These are phyloP conservation scores for Saimiri boliviensis DNA, from an alignment of 2,113 vertebrate genomes.

Conservation along the genomic window DNA sequence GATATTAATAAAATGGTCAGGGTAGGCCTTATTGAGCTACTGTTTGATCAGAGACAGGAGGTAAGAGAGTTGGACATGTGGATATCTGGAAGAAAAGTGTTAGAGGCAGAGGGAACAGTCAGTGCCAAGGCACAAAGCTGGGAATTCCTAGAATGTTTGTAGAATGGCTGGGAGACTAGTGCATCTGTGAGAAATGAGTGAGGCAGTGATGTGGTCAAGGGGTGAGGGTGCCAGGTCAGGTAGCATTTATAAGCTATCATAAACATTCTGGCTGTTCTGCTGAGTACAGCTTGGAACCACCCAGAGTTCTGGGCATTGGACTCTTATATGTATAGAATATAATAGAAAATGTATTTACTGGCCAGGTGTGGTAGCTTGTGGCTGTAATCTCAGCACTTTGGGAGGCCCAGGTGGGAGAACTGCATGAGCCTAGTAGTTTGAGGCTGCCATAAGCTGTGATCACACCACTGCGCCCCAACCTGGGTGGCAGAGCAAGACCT, in stretches of 20 bases:
- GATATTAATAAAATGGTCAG: neutral
- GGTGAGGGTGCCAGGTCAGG: neutral
- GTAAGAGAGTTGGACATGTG: neutral
- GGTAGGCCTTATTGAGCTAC: neutral
- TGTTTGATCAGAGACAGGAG: neutral
- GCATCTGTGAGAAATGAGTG: neutral
- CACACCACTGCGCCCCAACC: too few relatives aligned
- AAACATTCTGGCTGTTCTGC: neutral
- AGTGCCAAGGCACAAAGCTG: neutral
- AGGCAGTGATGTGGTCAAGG: neutral
- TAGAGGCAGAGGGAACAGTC: neutral
- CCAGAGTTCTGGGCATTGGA: neutral
- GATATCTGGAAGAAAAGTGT: neutral
- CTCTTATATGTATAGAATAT: neutral
- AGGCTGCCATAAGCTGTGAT: too few relatives aligned
- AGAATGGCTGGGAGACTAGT: neutral
- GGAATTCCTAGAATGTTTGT: neutral
- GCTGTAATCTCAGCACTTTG: too few relatives aligned
- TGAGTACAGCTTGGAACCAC: neutral
- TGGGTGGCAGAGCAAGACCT: too few relatives aligned
- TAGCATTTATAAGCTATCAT: accelerated
- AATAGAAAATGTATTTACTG: neutral
- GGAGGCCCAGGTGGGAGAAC: too few relatives aligned
- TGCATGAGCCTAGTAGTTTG: too few relatives aligned
- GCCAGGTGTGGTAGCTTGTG: too few relatives aligned